These are phyloP conservation scores for Brachionus paranguensis DNA, from an alignment of 1,140 invertebrate species.

Conservation along the genomic window DNA sequence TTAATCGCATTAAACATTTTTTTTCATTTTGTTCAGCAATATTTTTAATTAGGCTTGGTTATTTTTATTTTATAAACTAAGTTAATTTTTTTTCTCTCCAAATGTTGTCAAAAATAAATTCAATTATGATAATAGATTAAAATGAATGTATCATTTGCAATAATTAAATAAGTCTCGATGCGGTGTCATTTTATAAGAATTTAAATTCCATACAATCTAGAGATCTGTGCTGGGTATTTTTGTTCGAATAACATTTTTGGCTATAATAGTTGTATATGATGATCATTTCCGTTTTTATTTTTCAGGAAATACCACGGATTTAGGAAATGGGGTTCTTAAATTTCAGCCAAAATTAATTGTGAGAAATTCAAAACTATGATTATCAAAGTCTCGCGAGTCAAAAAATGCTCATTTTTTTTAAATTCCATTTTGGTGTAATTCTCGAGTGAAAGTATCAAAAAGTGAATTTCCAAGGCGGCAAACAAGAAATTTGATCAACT, in stretches of 20 bases:
- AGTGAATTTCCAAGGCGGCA: neutral
- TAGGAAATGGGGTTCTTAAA: neutral
- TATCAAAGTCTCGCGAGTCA: neutral
- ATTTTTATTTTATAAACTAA: neutral
- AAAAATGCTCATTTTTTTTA: neutral
- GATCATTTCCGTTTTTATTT: neutral
- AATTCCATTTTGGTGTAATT: neutral
- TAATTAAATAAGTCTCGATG: neutral
- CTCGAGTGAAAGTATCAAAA: neutral
- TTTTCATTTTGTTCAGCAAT: neutral
- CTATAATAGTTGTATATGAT: neutral
- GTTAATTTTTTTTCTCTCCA: neutral
- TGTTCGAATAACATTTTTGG: neutral
- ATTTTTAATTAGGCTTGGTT: neutral
- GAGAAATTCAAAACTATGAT: neutral
- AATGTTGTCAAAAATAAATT: neutral
- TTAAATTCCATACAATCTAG: neutral
- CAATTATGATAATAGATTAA: neutral
- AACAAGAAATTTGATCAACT: neutral
- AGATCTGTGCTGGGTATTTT: neutral
- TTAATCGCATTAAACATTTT: neutral
- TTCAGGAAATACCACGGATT: neutral
- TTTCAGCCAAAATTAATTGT: neutral
- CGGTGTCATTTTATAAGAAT: neutral
- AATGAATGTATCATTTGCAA: neutral